Evolutionary conservation across 2,113 vertebrate genomes (phyloP).

Genomic region (Sterrhoptilus dennistouni): DNA sequence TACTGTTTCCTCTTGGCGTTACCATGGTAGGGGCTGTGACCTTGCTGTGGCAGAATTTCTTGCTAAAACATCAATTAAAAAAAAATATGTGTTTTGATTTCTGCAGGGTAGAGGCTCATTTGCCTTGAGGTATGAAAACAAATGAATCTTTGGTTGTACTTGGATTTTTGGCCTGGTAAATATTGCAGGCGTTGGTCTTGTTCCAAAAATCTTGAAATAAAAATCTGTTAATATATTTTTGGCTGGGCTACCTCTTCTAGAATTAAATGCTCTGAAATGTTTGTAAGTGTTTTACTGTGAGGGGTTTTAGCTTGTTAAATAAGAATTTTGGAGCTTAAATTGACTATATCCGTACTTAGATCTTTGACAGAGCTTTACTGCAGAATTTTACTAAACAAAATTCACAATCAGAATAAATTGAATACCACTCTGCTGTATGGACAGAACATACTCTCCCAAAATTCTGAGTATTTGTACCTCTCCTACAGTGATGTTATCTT

Average conservation of each 20-base stretch:
- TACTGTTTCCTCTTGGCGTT: slow-evolving; percentile 28
- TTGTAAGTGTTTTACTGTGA: background rate
- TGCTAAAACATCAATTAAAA: slow-evolving; percentile 9
- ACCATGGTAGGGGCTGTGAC: slow-evolving; percentile 13
- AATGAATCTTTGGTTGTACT: background rate
- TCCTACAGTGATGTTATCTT: background rate
- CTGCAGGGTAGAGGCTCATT: background rate
- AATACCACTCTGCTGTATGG: background rate
- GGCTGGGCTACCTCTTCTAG: background rate
- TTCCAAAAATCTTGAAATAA: background rate
- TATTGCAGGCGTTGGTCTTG: background rate
- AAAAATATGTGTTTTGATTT: background rate
- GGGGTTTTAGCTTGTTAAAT: background rate
- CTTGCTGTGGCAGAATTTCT: slow-evolving; percentile 3
- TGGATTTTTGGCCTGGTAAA: background rate
- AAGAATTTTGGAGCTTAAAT: background rate
- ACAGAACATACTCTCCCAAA: background rate
- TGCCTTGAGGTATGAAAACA: background rate
- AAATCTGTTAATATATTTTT: background rate
- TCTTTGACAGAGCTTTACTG: background rate
- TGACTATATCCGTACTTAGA: background rate
- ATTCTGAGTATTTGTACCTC: background rate
- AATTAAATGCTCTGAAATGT: background rate
- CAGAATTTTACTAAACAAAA: background rate
- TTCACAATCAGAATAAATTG: background rate